Evolutionary conservation across 1,140 invertebrate genomes (phyloP).

Genomic region (Batillaria attramentaria): DNA sequence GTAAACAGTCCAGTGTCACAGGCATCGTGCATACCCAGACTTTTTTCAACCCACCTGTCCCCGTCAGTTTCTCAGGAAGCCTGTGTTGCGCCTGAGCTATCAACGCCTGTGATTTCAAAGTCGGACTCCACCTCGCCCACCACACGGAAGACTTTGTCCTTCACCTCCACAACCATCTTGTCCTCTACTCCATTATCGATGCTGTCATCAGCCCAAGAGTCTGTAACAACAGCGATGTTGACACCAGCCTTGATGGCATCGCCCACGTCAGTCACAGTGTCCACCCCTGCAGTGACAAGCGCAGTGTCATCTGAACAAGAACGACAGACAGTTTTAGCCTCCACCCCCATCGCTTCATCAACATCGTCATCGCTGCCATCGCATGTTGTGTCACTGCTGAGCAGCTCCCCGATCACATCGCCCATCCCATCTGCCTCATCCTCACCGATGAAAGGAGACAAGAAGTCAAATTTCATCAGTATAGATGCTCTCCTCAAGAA

Average conservation of each 20-base stretch:
- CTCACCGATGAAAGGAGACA: constrained; percentile 37
- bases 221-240: neutral
- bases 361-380: neutral
- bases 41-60: no score
- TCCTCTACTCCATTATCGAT: constrained; percentile 23
- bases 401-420: constrained; percentile 28
- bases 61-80: no score
- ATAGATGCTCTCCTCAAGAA: constrained; percentile 66
- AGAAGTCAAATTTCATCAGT: constrained; percentile 61
- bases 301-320: constrained; percentile 9
- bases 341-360: neutral
- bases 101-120: neutral
- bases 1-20: no score
- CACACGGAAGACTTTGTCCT: constrained; percentile 8
- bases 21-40: no score
- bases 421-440: constrained; percentile 35
- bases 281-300: neutral
- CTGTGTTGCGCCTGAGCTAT: no score
- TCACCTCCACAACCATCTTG: neutral
- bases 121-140: neutral
- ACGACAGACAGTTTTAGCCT: constrained; percentile 8
- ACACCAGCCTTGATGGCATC: constrained; percentile 2
- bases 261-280: neutral
- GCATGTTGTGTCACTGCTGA: constrained; percentile 21
- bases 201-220: neutral